Evolutionary conservation across 2,113 vertebrate species (phyloP), one percentile per base, ranked within the genome.

Genomic region (Gymnogyps californianus): DNA sequence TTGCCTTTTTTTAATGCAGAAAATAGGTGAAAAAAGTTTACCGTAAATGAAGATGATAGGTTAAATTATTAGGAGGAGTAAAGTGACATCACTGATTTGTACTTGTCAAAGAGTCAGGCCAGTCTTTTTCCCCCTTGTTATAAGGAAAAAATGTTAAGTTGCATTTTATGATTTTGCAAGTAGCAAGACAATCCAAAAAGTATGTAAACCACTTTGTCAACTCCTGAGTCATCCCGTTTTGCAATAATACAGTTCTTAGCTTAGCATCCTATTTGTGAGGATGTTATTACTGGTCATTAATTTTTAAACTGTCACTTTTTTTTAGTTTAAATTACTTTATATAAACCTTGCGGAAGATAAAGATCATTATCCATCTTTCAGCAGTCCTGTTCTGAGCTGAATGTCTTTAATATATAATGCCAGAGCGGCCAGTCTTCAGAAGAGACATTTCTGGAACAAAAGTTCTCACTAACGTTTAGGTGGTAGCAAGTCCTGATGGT

Each of bases 231-330:
- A 95, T 95, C 80, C 9, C 31, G 16, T 92, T 96, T 92, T 89
- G 49, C 61, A 78, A 36, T 93, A 96, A 88, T 91, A 77, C 57
- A 51, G 40, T 91, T 92, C 82, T 91, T 83, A 90, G 83, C 57
- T 67, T 91, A 67, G 89, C 76, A 83, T 95, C 54, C 85, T 83
- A 24, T 88, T 96, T 91, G 64, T 67, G n/a, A 62, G 58, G 32
- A 75, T 80, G 55, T 97, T 96, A 97, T 93, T 96, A 87, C 83
- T 88, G 64, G 65, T 66, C 94, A 96, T 98, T 95, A 94, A 97
- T 97, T 97, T 97, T 98, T 96, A 91, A 97, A 66, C 93, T 90
- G 83, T 88, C 85, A 76, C 58, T 31, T 65, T 87, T 87, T 87
- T 79, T 69, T 55, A 14, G 42, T 77, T 96, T 87, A 83, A 95